phyloP scores from a whole-genome alignment of 1,140 invertebrate genomes.

The Drosophila melanica region DNA sequence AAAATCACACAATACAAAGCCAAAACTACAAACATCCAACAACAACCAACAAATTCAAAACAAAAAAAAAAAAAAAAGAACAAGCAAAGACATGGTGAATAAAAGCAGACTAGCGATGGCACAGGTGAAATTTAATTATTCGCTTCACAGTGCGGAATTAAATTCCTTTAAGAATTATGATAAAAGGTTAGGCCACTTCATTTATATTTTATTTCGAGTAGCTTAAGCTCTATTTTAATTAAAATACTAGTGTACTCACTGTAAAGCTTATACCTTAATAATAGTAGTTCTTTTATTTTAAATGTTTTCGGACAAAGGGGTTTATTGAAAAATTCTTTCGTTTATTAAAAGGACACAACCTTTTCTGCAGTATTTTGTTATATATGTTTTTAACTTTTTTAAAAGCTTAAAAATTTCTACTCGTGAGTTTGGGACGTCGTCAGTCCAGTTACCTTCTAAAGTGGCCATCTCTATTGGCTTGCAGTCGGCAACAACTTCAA shows the following conservation, averaged over 20 bases:
- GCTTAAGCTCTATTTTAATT: background rate
- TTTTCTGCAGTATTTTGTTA: too few relatives aligned
- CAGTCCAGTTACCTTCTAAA: background rate
- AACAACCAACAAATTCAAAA: slow-evolving; percentile 36
- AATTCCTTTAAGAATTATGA: background rate
- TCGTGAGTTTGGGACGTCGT: background rate
- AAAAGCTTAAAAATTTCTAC: too few relatives aligned
- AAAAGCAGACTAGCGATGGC: slow-evolving; percentile 6
- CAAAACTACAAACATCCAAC: slow-evolving; percentile 67
- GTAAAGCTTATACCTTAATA: too few relatives aligned
- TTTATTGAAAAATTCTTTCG: too few relatives aligned
- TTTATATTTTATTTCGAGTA: too few relatives aligned
- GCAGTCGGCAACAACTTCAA: slow-evolving; percentile 32
- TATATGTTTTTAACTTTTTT: too few relatives aligned
- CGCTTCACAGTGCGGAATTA: background rate
- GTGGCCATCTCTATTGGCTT: slow-evolving; percentile 51
- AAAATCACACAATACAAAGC: slow-evolving; percentile 78
- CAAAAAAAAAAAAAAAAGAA: slow-evolving; percentile 6
- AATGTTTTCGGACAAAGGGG: too few relatives aligned
- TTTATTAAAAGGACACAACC: too few relatives aligned
- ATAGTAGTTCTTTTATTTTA: too few relatives aligned
- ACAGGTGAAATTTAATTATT: background rate
- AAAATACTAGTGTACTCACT: background rate
- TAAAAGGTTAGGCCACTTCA: too few relatives aligned
- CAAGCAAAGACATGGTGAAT: slow-evolving; percentile 15